A percentile compares a stretch with the other conserved stretches of the same genome.
These are phyloP conservation scores for Varanus komodoensis DNA, from an alignment of 2,113 vertebrate genomes.

Conservation along the genomic window DNA sequence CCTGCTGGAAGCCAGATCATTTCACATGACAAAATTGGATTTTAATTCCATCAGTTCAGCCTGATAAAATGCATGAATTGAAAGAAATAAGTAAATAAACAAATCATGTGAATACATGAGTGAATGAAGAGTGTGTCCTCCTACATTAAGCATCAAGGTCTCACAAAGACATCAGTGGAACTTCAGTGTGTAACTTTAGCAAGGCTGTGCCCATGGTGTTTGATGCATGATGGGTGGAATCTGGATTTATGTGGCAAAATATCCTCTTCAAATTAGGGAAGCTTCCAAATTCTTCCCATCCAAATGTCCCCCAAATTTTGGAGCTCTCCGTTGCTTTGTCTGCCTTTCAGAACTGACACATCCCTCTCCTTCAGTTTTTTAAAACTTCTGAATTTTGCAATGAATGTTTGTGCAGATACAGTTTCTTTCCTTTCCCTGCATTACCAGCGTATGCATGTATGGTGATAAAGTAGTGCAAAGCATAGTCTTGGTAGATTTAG, in stretches of 20 bases:
- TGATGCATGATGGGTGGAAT: not conserved
- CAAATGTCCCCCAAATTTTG: not conserved
- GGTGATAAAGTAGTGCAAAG: not conserved
- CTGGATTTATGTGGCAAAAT: not conserved
- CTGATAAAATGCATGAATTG: not conserved
- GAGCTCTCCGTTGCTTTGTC: not conserved
- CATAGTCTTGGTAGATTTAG: not conserved
- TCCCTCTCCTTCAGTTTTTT: not conserved
- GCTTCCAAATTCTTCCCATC: not conserved
- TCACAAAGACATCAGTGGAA: no score
- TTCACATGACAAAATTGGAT: not conserved
- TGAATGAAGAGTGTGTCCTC: not conserved
- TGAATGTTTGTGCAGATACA: not conserved
- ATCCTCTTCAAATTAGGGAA: not conserved
- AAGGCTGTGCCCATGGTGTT: not conserved
- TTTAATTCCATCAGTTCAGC: not conserved
- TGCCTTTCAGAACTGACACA: not conserved
- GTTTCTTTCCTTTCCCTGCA: not conserved
- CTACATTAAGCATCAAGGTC: not conserved
- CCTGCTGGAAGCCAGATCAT: not conserved
- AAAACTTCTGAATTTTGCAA: not conserved
- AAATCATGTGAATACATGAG: not conserved
- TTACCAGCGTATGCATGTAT: no score
- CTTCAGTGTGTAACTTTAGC: no score
- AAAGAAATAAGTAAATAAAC: not conserved